These are phyloP conservation scores for Cotesia congregata DNA, from an alignment of 2,888 invertebrate genomes.

Conservation along the genomic window DNA sequence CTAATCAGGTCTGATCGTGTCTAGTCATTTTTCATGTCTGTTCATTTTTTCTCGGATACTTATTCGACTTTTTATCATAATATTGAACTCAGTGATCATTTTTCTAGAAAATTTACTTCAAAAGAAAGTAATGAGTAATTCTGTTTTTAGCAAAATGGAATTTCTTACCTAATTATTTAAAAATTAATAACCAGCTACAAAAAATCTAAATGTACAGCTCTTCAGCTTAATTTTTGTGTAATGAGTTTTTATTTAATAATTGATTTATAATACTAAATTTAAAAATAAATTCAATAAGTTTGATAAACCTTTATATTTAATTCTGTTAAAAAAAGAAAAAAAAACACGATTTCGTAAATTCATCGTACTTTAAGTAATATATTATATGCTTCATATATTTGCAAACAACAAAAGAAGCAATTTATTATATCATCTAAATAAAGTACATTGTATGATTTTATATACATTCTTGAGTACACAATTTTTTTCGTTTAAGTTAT, in stretches of 20 bases:
- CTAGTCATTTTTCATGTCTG: too few species aligned
- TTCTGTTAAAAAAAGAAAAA: background rate
- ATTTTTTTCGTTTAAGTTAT: slow-evolving; percentile 62
- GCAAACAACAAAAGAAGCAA: slow-evolving; percentile 71
- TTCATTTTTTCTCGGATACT: too few species aligned
- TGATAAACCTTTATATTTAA: background rate
- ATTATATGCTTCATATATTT: slow-evolving; percentile 46
- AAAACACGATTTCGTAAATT: background rate
- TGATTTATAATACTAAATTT: background rate
- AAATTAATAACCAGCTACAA: too few species aligned
- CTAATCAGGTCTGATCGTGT: too few species aligned
- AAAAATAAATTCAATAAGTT: background rate
- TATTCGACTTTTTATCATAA: too few species aligned
- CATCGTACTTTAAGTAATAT: background rate
- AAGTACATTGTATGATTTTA: slow-evolving; percentile 69
- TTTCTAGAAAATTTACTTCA: too few species aligned
- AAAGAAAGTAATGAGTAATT: too few species aligned
- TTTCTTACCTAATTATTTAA: too few species aligned
- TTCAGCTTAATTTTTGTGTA: too few species aligned
- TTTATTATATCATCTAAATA: slow-evolving; percentile 70
- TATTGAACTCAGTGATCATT: too few species aligned
- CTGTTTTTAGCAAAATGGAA: too few species aligned
- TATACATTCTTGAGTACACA: slow-evolving; percentile 70
- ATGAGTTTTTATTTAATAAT: background rate
- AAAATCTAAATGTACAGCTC: too few species aligned